These are phyloP conservation scores for Agrotis exclamationis DNA, from an alignment of 2,888 invertebrate species.

Conservation along the genomic window DNA sequence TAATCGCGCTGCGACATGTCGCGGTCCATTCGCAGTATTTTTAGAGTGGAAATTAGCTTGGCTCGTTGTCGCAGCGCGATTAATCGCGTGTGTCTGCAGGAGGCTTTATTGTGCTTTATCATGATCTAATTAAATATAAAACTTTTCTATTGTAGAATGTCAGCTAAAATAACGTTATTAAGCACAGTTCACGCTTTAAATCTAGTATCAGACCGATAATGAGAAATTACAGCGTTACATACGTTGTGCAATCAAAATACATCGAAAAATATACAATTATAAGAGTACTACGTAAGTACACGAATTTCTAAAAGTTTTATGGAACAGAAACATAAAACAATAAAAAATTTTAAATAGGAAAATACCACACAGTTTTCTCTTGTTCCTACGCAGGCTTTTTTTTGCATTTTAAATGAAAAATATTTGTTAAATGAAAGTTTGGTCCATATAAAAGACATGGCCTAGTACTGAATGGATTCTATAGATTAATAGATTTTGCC, in stretches of 20 bases:
- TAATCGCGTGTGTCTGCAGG: too few relatives aligned
- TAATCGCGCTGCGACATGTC: too few relatives aligned
- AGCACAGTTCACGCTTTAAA: slow-evolving; percentile 22
- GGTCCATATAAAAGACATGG: background rate
- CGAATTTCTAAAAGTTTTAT: background rate
- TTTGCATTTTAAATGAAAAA: too few relatives aligned
- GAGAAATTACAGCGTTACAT: slow-evolving; percentile 17
- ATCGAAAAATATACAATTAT: too few relatives aligned
- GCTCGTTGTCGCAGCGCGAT: too few relatives aligned
- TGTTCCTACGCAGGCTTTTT: background rate
- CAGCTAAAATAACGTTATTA: background rate
- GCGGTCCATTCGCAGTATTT: too few relatives aligned
- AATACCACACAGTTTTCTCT: background rate
- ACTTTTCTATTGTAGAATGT: background rate
- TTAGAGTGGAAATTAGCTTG: too few relatives aligned
- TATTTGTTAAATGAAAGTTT: background rate
- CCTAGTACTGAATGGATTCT: background rate
- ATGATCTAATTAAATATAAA: background rate
- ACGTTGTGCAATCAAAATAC: background rate
- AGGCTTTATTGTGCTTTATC: too few relatives aligned
- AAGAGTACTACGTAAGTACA: background rate
- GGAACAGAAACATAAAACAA: background rate
- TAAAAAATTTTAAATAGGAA: background rate
- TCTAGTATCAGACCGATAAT: slow-evolving; percentile 1
- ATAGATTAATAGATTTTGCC: background rate